These are phyloP conservation scores for Dicerorhinus sumatrensis DNA, from an alignment of 2,113 vertebrate species.

Conservation along the genomic window DNA sequence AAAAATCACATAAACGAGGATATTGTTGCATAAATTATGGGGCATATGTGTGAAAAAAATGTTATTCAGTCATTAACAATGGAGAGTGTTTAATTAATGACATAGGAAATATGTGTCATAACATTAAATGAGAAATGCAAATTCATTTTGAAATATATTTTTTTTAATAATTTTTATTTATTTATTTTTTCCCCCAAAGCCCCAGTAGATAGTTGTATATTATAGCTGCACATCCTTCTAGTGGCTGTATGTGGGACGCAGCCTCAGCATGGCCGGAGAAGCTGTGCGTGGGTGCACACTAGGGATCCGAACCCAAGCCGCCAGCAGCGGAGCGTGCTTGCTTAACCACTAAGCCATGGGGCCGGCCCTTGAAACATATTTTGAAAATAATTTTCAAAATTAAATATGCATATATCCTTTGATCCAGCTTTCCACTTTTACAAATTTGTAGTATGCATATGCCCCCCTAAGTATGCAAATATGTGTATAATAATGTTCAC, in stretches of 20 bases:
- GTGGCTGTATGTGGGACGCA: no score
- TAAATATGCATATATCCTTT: background rate
- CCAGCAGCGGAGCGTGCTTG: no score
- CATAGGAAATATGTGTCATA: background rate
- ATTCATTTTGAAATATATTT: background rate
- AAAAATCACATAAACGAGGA: background rate
- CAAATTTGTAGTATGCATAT: background rate
- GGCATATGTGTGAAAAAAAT: background rate
- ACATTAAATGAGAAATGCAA: background rate
- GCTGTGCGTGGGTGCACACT: no score
- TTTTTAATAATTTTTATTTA: no score
- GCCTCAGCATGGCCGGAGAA: no score
- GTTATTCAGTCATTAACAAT: background rate
- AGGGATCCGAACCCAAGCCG: no score
- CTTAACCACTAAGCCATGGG: no score
- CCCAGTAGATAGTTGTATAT: no score
- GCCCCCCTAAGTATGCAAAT: background rate
- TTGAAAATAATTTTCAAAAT: constrained; percentile 12
- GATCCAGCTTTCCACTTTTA: background rate
- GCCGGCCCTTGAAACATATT: background rate
- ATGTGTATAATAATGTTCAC: background rate
- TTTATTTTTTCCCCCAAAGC: no score
- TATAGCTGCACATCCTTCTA: no score
- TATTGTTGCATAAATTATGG: background rate
- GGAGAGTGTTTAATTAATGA: background rate